Base-by-base conservation (phyloP, 1,140 invertebrate species). In the Leptinotarsa defecta region DNA sequence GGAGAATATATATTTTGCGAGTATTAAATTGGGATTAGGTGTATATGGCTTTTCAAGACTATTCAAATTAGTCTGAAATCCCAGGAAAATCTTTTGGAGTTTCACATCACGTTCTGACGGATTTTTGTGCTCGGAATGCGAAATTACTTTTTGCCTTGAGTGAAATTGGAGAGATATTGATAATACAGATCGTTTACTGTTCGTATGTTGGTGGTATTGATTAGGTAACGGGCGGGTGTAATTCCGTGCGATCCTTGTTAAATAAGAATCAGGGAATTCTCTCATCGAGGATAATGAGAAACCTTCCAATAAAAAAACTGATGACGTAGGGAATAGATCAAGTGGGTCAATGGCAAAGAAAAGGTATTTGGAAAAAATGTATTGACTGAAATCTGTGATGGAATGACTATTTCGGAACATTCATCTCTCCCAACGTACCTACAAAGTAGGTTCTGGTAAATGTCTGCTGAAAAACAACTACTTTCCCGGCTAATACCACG, bases 181-280 rank as follows among this genome's bases (percentile, higher is more conserved):
- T 57, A 57, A 57, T 57, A 57, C 52, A 57, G 52, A 57, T 57
- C 52, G 17, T 57, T 57, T 57, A 57, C 52, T 17, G 52, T 57
- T 57, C 52, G 52, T 17, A 57, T 57, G 52, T 19, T 15, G n/a
- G 34, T 43, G 52, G 52, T 57, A 57, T 57, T 57, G 52, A 19
- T 57, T 57, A 57, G 15, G 4, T 57, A 57, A 57, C 52, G 52
- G 13, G 15, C 15, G 52, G 52, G n/a, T 15, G 52, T 15, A 57
- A 15, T 57, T 57, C n/a, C 34, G 34, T 43, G 34, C 34, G 34
- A 43, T 11, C 34, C 34, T 43, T 11, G 8, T 1, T 43, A 2
- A 43, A 11, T 43, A 43, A 43, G 34, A 43, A 43, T 43, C 2
- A 11, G 8, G 2, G 8, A 43, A 43, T 43, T 43, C 11, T 0